These are phyloP conservation scores for Leptinotarsa peninsularis DNA, from an alignment of 2,888 invertebrate species.

Conservation along the genomic window DNA sequence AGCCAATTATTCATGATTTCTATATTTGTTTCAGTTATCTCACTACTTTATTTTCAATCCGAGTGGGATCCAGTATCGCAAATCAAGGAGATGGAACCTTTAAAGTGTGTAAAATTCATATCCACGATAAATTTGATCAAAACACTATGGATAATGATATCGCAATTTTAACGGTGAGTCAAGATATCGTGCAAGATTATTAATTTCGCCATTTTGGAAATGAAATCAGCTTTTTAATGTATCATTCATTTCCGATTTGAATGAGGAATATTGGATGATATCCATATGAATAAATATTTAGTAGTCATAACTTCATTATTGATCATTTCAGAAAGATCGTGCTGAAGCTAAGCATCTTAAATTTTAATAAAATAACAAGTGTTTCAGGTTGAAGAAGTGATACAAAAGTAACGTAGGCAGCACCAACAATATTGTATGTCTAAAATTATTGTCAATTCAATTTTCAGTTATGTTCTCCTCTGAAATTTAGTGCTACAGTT, in stretches of 20 bases:
- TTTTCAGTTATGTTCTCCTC: slow-evolving; percentile 38
- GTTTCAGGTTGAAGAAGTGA: too few species aligned
- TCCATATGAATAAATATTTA: too few species aligned
- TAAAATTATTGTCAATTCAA: background rate
- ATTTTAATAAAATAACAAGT: too few species aligned
- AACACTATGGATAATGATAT: slow-evolving; percentile 44
- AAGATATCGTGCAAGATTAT: background rate
- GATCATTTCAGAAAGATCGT: too few species aligned
- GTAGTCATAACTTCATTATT: too few species aligned
- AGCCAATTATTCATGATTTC: slow-evolving; percentile 33
- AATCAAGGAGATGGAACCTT: slow-evolving; percentile 28
- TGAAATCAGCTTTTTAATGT: too few species aligned
- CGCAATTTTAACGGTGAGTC: slow-evolving; percentile 40
- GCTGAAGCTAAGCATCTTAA: too few species aligned
- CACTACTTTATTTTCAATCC: slow-evolving; percentile 28
- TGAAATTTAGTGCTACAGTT: slow-evolving; percentile 35
- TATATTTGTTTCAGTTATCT: slow-evolving; percentile 41
- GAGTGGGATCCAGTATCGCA: slow-evolving; percentile 37
- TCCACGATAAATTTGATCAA: slow-evolving; percentile 31
- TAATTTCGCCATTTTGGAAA: too few species aligned
- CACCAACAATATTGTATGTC: too few species aligned
- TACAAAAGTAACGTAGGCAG: too few species aligned
- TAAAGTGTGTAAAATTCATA: slow-evolving; percentile 28
- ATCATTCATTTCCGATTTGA: too few species aligned
- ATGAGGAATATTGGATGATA: too few species aligned